Conservation (phyloP, 2,797 vertebrate species). For the Bradypodion ventrale region DNA sequence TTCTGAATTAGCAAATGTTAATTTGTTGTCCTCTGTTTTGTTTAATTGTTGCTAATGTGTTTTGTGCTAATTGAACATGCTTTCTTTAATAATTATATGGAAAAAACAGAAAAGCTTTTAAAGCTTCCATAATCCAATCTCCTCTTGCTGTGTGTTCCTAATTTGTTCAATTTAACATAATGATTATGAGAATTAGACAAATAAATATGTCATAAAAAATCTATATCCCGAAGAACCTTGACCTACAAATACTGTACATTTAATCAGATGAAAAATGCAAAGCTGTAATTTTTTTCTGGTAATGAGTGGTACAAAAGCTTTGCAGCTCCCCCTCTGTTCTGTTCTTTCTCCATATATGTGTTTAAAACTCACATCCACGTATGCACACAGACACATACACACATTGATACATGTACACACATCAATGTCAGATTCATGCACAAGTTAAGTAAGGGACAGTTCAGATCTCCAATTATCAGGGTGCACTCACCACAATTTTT, state of each 20-base stretch:
- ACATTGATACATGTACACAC: background rate
- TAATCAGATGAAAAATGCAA: constrained; percentile 47
- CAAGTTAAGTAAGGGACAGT: background rate
- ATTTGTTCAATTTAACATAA: constrained; percentile 65
- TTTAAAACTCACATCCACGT: too few relatives aligned
- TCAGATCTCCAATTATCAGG: background rate
- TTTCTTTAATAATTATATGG: constrained; percentile 60
- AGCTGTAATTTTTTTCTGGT: background rate
- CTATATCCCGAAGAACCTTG: constrained; percentile 57
- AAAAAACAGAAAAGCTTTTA: constrained; percentile 66
- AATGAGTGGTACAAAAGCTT: fast-evolving
- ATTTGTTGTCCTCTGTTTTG: constrained; percentile 60
- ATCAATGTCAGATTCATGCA: background rate
- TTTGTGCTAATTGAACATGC: constrained; percentile 66
- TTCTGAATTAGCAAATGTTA: constrained; percentile 61
- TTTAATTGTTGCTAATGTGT: constrained; percentile 70
- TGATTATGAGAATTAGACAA: constrained; percentile 66
- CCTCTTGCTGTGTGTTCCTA: constrained; percentile 50
- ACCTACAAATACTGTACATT: constrained; percentile 49
- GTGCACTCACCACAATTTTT: too few relatives aligned
- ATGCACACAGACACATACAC: background rate
- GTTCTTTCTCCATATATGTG: background rate
- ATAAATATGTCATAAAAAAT: constrained; percentile 60
- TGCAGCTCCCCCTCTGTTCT: background rate
- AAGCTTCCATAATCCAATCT: constrained; percentile 59